These are phyloP conservation scores for Crematogaster levior DNA, from an alignment of 2,888 invertebrate species.

Conservation along the genomic window DNA sequence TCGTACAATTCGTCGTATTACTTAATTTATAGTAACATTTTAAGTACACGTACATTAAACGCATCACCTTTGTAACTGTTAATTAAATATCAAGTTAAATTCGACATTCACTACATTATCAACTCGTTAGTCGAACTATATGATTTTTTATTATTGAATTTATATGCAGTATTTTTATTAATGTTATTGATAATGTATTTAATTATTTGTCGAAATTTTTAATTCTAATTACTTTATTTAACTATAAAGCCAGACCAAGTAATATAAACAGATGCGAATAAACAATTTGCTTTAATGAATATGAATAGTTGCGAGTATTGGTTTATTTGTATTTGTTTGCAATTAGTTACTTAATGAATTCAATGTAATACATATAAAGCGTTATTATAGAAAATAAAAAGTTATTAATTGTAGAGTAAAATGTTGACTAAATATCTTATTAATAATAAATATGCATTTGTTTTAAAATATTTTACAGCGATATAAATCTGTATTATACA, in stretches of 20 bases:
- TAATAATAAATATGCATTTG: neutral
- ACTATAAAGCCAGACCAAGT: neutral
- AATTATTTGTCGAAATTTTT: neutral
- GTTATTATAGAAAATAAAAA: neutral
- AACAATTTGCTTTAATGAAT: neutral
- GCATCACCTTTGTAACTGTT: neutral
- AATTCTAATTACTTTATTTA: neutral
- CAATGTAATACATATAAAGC: neutral
- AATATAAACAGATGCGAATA: neutral
- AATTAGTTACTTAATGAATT: neutral
- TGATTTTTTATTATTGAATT: neutral
- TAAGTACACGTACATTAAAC: neutral
- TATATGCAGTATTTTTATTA: neutral
- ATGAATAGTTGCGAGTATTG: neutral
- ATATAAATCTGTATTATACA: neutral
- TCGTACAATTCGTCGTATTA: neutral
- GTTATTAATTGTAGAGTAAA: neutral
- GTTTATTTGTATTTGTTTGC: neutral
- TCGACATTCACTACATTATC: neutral
- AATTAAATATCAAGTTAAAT: neutral
- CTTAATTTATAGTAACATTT: neutral
- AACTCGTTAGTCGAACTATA: neutral
- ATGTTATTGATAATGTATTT: neutral
- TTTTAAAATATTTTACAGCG: neutral
- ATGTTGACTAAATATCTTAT: neutral